These are phyloP conservation scores for Hypotaenidia okinawae DNA, from an alignment of 2,797 vertebrate genomes.

Conservation along the genomic window DNA sequence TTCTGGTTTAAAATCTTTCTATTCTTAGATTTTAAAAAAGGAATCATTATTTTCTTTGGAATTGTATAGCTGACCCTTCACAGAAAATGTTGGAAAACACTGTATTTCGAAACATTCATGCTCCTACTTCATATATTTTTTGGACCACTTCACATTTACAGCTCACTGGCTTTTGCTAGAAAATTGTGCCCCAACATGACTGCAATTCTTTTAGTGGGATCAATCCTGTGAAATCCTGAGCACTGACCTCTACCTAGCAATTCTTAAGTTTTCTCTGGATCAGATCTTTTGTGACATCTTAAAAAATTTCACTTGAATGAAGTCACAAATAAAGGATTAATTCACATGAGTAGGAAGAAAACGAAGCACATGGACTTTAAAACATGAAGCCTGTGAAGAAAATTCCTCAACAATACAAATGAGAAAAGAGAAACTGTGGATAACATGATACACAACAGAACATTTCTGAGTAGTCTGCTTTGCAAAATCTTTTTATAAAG, in stretches of 20 bases:
- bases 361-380: not conserved
- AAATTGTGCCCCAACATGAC: slow-evolving; percentile 1
- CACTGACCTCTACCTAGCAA: not conserved
- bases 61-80: slow-evolving; percentile 1
- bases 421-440: not conserved
- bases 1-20: slow-evolving; percentile 25
- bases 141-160: slow-evolving; percentile 6
- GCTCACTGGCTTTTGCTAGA: slow-evolving; percentile 18
- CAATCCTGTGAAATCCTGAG: not conserved
- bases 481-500: not conserved
- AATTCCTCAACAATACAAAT: not conserved
- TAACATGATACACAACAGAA: not conserved
- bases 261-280: not conserved
- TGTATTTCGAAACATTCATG: slow-evolving; percentile 49
- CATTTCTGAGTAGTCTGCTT: not conserved
- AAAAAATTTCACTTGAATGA: not conserved
- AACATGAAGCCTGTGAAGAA: not conserved
- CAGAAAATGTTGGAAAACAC: slow-evolving; percentile 49
- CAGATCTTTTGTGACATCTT: slow-evolving; percentile 5
- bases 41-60: not conserved
- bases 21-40: slow-evolving; percentile 44
- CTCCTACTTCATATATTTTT: slow-evolving; percentile 47
- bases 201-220: not conserved
- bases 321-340: not conserved
- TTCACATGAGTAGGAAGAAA: not conserved